phyloP scores from a whole-genome alignment of 2,888 invertebrate species.

The Agrilus biguttatus region DNA sequence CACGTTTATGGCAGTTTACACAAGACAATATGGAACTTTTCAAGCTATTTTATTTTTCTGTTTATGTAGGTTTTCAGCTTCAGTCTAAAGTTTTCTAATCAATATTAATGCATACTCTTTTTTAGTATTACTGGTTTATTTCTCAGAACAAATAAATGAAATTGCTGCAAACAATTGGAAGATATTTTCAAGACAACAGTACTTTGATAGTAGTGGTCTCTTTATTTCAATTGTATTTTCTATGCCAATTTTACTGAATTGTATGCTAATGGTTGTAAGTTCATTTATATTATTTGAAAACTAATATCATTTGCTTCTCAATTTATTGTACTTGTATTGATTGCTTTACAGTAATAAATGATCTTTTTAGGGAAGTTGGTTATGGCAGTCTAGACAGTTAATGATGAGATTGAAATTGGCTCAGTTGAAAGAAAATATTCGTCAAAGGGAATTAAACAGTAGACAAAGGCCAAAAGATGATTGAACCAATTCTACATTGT shows the following conservation, averaged over 20 bases:
- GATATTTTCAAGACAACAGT: slow-evolving; percentile 78
- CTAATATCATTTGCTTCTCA: not conserved
- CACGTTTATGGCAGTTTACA: slow-evolving; percentile 64
- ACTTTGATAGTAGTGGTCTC: slow-evolving; percentile 85
- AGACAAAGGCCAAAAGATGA: slow-evolving; percentile 9
- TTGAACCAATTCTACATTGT: slow-evolving; percentile 1
- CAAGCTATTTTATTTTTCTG: slow-evolving; percentile 71
- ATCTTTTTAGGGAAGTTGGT: slow-evolving; percentile 65
- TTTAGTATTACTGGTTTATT: slow-evolving; percentile 75
- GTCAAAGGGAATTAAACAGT: slow-evolving; percentile 33
- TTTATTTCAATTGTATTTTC: slow-evolving; percentile 91
- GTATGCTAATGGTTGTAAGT: slow-evolving; percentile 89
- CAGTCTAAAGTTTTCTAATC: not conserved
- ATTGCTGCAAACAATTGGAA: slow-evolving; percentile 80
- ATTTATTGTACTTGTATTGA: not conserved
- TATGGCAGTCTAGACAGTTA: slow-evolving; percentile 76
- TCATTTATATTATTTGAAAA: slow-evolving; percentile 3
- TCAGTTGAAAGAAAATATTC: slow-evolving; percentile 55
- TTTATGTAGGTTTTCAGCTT: slow-evolving; percentile 48
- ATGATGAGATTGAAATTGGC: slow-evolving; percentile 76
- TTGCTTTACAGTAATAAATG: slow-evolving; percentile 5
- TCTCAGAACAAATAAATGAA: slow-evolving; percentile 82
- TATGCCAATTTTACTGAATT: slow-evolving; percentile 82
- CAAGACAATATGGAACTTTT: slow-evolving; percentile 74
- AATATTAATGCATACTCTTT: slow-evolving; percentile 18